These are phyloP conservation scores for Cepaea nemoralis DNA, from an alignment of 1,140 invertebrate species.

Conservation along the genomic window DNA sequence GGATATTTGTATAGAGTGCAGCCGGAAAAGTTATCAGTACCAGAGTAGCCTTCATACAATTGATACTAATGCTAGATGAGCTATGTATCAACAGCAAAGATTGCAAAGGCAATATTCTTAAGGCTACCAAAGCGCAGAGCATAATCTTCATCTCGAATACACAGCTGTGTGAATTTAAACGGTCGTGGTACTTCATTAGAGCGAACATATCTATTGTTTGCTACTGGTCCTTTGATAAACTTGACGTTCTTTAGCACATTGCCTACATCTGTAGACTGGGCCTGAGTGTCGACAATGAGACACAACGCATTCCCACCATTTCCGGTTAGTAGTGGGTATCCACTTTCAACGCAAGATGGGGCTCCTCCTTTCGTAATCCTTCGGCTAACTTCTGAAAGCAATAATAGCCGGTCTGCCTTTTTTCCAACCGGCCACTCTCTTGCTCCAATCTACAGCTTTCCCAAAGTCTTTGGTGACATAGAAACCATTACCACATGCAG, in stretches of 20 bases:
- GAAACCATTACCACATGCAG: background rate
- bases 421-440: background rate
- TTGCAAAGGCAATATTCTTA: background rate
- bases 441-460: background rate
- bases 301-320: slow-evolving; percentile 1
- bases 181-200: background rate
- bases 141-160: background rate
- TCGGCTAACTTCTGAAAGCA: background rate
- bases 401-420: background rate
- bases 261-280: background rate
- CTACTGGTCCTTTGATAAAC: background rate
- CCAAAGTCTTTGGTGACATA: background rate
- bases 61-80: too few species aligned
- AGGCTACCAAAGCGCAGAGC: background rate
- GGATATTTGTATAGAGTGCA: too few species aligned
- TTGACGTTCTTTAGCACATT: background rate
- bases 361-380: background rate
- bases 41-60: too few species aligned
- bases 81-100: too few species aligned
- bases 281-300: background rate
- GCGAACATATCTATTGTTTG: background rate
- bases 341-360: background rate
- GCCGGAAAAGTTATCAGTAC: too few species aligned
- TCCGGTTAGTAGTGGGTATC: background rate
- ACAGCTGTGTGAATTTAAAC: background rate